Base-by-base conservation (phyloP, 2,888 invertebrate species). In the Labia minor region DNA sequence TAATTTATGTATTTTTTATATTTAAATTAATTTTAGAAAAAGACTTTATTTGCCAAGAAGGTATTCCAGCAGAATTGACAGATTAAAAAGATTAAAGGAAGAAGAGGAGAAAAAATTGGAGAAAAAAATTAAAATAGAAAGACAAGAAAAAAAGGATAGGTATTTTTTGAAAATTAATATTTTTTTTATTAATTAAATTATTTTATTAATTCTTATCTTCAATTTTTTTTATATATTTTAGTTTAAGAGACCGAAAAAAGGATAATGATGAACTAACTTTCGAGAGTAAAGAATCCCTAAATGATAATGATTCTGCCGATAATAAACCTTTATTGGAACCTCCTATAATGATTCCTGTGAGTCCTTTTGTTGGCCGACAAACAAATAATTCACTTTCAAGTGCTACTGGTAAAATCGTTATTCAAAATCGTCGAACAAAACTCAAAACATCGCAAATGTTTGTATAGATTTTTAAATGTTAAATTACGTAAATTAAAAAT, bases 301-400 rank as follows among this genome's bases (percentile, higher is more conserved):
- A 3, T n/a, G 65, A 65, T 65, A 63, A 63, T 37, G 65, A 20
- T 63, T 61, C 26, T 18, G 64, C 61, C 37, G 18, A 33, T 16
- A 21, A 11, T 21, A 21, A 19, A 61, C 21, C 21, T 1, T 37
- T 20, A 14, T 21, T 33, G 37, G 66, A 66, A 8, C 19, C 21
- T 37, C 66, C 26, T n/a, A n/a, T n/a, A 26, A 26, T 8, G 8
- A 26, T 26, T 26, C 26, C 8, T 6, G 8, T 26, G 26, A 69
- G 21, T 67, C 67, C 16, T 18, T 66, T 82, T 1, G 77, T 83
- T 21, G 91, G 92, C 66, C 81, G 92, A 68, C 91, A 92, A 78
- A 92, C 92, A 10, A 92, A 92, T 75, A 92, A 92, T 77, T 92
- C 92, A 0, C 80, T 92, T 64, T 88, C 92, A 1, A 89, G 89